phyloP scores from a whole-genome alignment of 1,140 invertebrate species.

The Metaphire vulgaris region DNA sequence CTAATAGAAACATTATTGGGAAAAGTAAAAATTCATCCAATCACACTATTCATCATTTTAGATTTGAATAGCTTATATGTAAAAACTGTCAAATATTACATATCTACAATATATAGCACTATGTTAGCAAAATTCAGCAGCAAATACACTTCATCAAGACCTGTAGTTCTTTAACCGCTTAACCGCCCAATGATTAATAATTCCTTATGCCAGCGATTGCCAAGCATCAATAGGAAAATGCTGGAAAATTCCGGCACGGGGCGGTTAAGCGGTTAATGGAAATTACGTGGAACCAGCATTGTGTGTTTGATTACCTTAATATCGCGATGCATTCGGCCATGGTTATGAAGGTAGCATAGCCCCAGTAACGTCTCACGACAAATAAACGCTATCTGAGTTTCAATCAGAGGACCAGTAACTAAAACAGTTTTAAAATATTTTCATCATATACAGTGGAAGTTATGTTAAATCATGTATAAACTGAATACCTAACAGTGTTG shows the following conservation, averaged over 20 bases:
- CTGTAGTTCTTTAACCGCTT: neutral
- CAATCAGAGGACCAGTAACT: conserved; percentile 90
- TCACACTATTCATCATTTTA: too few relatives aligned
- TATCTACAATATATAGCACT: too few relatives aligned
- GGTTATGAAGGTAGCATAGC: conserved; percentile 87
- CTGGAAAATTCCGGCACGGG: too few relatives aligned
- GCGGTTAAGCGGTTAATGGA: too few relatives aligned
- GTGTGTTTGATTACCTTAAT: conserved; percentile 61
- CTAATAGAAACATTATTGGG: too few relatives aligned
- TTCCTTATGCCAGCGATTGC: neutral
- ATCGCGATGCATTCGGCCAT: conserved; percentile 93
- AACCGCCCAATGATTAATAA: neutral
- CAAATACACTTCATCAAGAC: neutral
- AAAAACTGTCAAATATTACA: too few relatives aligned
- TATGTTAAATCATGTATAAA: too few relatives aligned
- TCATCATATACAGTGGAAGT: too few relatives aligned
- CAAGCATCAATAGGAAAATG: neutral
- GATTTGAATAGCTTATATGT: too few relatives aligned
- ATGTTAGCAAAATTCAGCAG: neutral
- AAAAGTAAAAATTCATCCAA: too few relatives aligned
- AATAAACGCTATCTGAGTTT: conserved; percentile 95
- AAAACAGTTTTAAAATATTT: conserved; percentile 30
- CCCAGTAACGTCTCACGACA: conserved; percentile 92
- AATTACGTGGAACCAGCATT: too few relatives aligned
- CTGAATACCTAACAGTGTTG: too few relatives aligned